phyloP scores from a whole-genome alignment of 2,797 vertebrate genomes.

The Centroberyx gerrardi region DNA sequence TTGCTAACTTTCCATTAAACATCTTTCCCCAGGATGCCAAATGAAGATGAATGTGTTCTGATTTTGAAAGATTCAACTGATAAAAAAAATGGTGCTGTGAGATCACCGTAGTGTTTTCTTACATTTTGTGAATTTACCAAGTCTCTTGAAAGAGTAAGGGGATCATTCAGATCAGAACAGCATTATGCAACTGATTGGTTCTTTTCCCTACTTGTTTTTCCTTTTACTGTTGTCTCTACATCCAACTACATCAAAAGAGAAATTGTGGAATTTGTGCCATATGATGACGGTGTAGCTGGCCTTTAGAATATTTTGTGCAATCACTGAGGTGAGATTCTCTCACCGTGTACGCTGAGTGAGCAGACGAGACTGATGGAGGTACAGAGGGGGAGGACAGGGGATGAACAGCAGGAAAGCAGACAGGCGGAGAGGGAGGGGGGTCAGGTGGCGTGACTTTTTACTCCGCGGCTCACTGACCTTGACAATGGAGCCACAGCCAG shows the following conservation, averaged over 20 bases:
- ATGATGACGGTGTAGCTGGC: conserved; percentile 1
- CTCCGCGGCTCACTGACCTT: conserved; percentile 79
- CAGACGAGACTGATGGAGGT: conserved; percentile 70
- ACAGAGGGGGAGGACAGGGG: conserved; percentile 50
- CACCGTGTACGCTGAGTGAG: conserved; percentile 59
- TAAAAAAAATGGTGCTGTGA: conserved; percentile 45
- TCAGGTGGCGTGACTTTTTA: conserved; percentile 78
- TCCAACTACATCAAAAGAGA: neutral
- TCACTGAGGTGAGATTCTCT: conserved; percentile 50
- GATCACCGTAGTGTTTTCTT: conserved; percentile 12
- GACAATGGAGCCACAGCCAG: conserved; percentile 76
- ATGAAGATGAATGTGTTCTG: conserved; percentile 65
- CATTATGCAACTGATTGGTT: conserved; percentile 15
- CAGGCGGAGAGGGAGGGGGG: conserved; percentile 49
- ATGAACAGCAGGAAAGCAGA: conserved; percentile 72
- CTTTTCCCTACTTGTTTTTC: neutral
- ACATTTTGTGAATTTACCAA: neutral
- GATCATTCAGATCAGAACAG: neutral
- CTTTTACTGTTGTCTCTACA: neutral
- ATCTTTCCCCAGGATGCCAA: conserved; percentile 52
- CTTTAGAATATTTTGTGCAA: conserved; percentile 33
- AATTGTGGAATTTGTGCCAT: conserved; percentile 1
- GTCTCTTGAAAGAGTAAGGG: conserved; percentile 8
- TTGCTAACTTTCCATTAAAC: conserved; percentile 61
- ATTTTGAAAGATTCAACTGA: conserved; percentile 52